Base-by-base conservation (phyloP, 2,888 invertebrate species). In the Sinhomidia bicolor region DNA sequence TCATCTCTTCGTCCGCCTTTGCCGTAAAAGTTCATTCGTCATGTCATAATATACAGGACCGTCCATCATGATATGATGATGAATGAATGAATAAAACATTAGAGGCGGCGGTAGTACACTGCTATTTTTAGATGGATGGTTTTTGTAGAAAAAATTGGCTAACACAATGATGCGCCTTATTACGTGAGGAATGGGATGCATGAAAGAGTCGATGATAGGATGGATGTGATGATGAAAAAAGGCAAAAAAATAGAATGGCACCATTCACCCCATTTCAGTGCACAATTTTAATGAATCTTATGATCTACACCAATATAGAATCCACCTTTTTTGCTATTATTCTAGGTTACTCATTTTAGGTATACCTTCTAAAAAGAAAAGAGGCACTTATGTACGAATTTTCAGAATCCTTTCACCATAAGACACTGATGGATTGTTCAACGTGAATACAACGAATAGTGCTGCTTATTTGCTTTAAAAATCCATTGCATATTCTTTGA, bases 221-320 rank as follows among this genome's bases (percentile, higher is more conserved):
- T 26, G 26, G n/a, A n/a, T 7, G 62, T 29, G 62, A 29, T 62
- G 62, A 7, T 62, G 29, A 62, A 23, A 7, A 17, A 41, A 68
- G 20, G 14, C n/a, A 7, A 68, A 36, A 32, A 41, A n/a, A n/a
- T n/a, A 68, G 68, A 68, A 68, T 41, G 68, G 68, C 36, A 68
- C 17, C 36, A 51, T 51, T 76, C 60, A 29, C 1, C 1, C 20
- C 79, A 23, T 79, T 57, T 57, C 57, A 57, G 10, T 79, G 79
- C 57, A 60, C 79, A 79, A 79, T 79, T 79, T 79, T 79, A 79
- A 79, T 79, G 79, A 79, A 57, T 32, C 54, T 14, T 26, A 29
- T 62, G 29, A 29, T 62, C 62, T 29, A 32, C 29, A 29, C 26
- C n/a, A 26, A 29, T 26, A 14, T 12, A 23, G 29, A 62, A 62